Evolutionary conservation across 2,888 invertebrate species (phyloP), one percentile per base, ranked within the genome.

Genomic region (Tyria jacobaeae): DNA sequence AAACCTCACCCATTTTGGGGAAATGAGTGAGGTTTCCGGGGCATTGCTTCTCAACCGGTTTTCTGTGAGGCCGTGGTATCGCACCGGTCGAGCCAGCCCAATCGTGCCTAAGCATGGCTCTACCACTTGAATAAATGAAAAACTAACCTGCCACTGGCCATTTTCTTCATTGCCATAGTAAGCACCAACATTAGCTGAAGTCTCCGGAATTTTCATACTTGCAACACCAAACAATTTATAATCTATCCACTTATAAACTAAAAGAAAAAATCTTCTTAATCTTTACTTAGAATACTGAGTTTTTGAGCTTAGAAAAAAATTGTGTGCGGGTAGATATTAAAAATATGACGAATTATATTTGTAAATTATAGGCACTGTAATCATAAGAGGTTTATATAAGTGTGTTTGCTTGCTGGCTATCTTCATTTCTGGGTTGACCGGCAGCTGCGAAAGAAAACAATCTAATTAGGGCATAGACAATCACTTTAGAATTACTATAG

Each of bases 161-260:
- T 89, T 92, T 24, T 91, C 92, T 37, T 93, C 92, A 25, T 89
- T 92, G 75, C 90, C 92, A 74, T 93, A 93, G 59, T 94, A 94
- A 74, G 91, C 90, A 39, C 92, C 92, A 76, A 91, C 86, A 41
- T 90, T 92, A 0, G 91, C 86, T 0, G 89, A 79, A 0, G 89
- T 89, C 84, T 94, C 93, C 14, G 93, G 93, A 82, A 94, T 94
- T 89, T 93, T 93, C 93, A 94, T 94, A 66, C 75, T 92, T 83
- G 81, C 62, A 62, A 78, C 76, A 85, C 83, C 80, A 24, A 50
- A 44, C 12, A 55, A 57, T 58, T 65, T 53, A 10, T 48, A 37
- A 47, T 50, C 55, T 59, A 39, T 78, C 66, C 82, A 81, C 72
- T 74, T 75, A 75, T 79, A 81, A 75, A 84, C 77, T 77, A 77